Evolutionary conservation across 2,888 invertebrate genomes (phyloP).

Genomic region (Ophonus ardosiacus): DNA sequence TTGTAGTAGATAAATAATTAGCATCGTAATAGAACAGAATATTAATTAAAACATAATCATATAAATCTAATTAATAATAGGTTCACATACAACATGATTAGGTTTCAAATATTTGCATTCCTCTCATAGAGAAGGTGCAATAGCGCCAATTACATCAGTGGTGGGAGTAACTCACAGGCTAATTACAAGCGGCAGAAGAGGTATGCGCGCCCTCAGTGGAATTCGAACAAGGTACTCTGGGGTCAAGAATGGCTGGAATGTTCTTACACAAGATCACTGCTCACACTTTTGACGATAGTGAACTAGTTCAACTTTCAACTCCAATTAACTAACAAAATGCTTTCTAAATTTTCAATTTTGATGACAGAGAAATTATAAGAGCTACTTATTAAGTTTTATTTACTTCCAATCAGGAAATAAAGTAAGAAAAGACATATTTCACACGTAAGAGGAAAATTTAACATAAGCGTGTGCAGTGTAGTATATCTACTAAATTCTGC

Average conservation of each 20-base stretch:
- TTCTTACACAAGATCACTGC: background rate
- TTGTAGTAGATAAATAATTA: slow-evolving; percentile 24
- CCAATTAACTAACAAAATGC: too few relatives aligned
- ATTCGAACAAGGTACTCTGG: slow-evolving; percentile 2
- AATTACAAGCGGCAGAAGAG: background rate
- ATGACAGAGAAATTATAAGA: too few relatives aligned
- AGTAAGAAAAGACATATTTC: too few relatives aligned
- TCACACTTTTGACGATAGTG: background rate
- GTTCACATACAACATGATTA: slow-evolving; percentile 15
- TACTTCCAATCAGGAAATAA: too few relatives aligned
- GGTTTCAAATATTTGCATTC: slow-evolving; percentile 13
- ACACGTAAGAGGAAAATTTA: too few relatives aligned
- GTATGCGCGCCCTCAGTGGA: background rate
- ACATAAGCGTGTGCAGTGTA: too few relatives aligned
- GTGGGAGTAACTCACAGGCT: background rate
- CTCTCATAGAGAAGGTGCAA: background rate
- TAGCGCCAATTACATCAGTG: background rate
- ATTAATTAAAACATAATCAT: slow-evolving; percentile 31
- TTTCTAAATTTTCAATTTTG: too few relatives aligned
- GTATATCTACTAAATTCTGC: too few relatives aligned
- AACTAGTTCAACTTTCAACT: background rate
- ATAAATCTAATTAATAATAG: slow-evolving; percentile 20
- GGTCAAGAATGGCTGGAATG: slow-evolving; percentile 19
- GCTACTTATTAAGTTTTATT: too few relatives aligned
- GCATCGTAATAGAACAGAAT: slow-evolving; percentile 31